Conservation (phyloP, 2,888 invertebrate species). For the Drosophila neotestacea region DNA sequence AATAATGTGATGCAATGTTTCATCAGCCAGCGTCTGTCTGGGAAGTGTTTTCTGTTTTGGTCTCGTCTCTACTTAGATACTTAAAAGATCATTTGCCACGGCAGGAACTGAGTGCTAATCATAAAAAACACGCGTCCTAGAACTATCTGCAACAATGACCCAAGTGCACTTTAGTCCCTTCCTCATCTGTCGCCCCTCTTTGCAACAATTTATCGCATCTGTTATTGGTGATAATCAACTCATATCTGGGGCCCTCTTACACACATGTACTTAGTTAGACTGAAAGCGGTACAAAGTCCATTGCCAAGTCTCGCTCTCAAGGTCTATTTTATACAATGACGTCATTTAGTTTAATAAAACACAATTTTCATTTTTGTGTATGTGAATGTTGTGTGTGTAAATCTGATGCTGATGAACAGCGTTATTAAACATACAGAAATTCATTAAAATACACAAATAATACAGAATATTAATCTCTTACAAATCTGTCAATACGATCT, state of each 20-base stretch:
- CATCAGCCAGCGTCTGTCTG: conserved; percentile 60
- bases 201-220: conserved; percentile 1
- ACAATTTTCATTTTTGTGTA: conserved; percentile 40
- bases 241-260: conserved; percentile 32
- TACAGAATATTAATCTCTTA: not conserved
- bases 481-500: not conserved
- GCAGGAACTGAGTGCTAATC: not conserved
- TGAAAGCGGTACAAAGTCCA: conserved; percentile 49
- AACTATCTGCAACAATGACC: not conserved
- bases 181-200: not conserved
- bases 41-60: conserved; percentile 36
- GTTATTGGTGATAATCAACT: not conserved
- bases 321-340: conserved; percentile 26
- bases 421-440: conserved; percentile 35
- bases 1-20: conserved; percentile 78
- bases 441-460: not conserved
- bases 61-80: not conserved
- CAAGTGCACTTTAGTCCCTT: not conserved
- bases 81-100: conserved; percentile 1
- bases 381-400: conserved; percentile 2
- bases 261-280: conserved; percentile 26
- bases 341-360: conserved; percentile 48
- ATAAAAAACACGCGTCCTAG: not conserved
- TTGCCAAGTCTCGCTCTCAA: conserved; percentile 5
- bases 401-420: conserved; percentile 28